Percentiles rank a stretch among this genome's conserved stretches.
Conservation (phyloP, 37 sponge, comb jelly and placozoan genomes). For the Hexactinellida sp. region DNA sequence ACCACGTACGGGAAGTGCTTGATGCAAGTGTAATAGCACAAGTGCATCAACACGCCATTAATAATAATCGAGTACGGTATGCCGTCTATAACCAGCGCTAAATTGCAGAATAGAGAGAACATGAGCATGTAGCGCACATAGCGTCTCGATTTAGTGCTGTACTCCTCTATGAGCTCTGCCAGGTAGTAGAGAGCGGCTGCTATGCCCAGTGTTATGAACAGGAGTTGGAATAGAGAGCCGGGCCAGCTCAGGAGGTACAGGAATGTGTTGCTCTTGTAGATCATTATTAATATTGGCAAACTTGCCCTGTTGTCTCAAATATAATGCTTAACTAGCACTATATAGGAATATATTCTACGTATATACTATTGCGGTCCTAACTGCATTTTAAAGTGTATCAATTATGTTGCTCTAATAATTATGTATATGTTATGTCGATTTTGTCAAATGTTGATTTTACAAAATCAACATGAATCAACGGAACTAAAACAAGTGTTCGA, state of each 20-base stretch:
- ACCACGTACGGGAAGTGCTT: background rate
- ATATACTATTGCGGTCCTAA: too few species aligned
- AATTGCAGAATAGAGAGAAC: background rate
- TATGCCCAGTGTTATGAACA: background rate
- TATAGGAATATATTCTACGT: too few species aligned
- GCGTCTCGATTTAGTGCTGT: background rate
- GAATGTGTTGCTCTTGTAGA: slow-evolving; percentile 5
- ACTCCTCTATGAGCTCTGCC: background rate
- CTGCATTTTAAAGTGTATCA: too few species aligned
- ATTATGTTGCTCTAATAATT: too few species aligned
- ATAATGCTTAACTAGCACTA: too few species aligned
- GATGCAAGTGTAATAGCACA: background rate
- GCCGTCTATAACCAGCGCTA: background rate
- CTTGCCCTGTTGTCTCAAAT: too few species aligned
- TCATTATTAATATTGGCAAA: too few species aligned
- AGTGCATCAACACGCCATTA: background rate
- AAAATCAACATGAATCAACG: too few species aligned
- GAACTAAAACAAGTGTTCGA: too few species aligned
- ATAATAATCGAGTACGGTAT: background rate
- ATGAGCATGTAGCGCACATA: background rate
- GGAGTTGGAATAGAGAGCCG: background rate
- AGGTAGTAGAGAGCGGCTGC: slow-evolving; percentile 13
- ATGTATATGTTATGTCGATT: too few species aligned
- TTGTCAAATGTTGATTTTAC: too few species aligned
- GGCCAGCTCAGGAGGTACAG: background rate